phyloP scores from a whole-genome alignment of 2,888 invertebrate species.

The Polymixis flavicincta region DNA sequence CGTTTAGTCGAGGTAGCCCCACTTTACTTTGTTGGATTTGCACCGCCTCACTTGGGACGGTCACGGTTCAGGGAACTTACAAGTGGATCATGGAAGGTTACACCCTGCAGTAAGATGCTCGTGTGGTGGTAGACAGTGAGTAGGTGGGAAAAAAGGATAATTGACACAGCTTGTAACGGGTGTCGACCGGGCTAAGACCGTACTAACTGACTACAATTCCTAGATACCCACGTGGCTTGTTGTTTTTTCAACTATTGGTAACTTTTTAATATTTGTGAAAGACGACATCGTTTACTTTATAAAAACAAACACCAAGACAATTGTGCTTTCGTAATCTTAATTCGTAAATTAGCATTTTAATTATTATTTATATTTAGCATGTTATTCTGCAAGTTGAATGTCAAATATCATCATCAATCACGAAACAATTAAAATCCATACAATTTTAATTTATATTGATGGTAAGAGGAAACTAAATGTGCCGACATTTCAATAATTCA shows the following conservation, averaged over 20 bases:
- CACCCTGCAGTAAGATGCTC: neutral
- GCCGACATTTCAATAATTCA: constrained; percentile 48
- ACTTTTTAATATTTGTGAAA: neutral
- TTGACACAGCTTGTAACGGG: neutral
- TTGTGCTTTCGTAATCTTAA: neutral
- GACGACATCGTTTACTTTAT: neutral
- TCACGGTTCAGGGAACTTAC: neutral
- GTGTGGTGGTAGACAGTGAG: neutral
- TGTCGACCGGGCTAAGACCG: neutral
- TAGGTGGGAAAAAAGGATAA: neutral
- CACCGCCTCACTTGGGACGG: neutral
- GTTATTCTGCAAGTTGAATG: constrained; percentile 31
- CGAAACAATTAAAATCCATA: constrained; percentile 37
- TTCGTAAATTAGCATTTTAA: constrained; percentile 14
- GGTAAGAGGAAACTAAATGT: constrained; percentile 2
- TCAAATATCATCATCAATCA: constrained; percentile 53
- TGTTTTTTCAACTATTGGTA: neutral
- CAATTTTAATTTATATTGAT: constrained; percentile 8
- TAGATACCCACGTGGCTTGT: neutral
- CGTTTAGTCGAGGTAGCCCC: neutral
- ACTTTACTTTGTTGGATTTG: neutral
- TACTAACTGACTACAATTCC: neutral
- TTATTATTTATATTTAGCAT: constrained; percentile 17
- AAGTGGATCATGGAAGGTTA: neutral
- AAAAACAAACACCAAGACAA: neutral